Conservation (phyloP, 2,888 invertebrate genomes). For the Auanema freiburgensis region DNA sequence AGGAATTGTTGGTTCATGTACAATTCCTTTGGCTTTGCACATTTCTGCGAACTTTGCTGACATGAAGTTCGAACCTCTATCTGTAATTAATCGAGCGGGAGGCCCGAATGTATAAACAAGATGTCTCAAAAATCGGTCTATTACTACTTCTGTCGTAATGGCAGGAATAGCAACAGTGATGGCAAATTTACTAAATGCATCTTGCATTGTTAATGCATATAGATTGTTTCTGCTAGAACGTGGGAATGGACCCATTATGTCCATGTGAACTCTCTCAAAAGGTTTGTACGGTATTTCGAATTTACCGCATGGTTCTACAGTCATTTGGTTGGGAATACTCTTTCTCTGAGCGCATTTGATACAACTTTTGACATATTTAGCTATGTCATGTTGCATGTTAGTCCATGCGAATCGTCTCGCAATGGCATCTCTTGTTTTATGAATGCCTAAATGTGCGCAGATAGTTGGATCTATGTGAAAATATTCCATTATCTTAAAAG, state of each 20-base stretch:
- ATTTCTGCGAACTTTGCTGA: conserved; percentile 4
- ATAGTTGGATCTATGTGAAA: conserved; percentile 16
- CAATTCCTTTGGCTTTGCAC: background rate
- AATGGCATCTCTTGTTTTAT: conserved; percentile 12
- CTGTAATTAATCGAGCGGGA: conserved; percentile 18
- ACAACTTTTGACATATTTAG: conserved; percentile 10
- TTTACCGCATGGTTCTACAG: conserved; percentile 15
- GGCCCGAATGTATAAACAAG: conserved; percentile 17
- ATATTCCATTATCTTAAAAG: conserved; percentile 2
- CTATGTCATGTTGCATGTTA: conserved; percentile 13
- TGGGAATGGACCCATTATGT: conserved; percentile 27
- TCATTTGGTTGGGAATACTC: conserved; percentile 14
- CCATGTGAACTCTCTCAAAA: conserved; percentile 23
- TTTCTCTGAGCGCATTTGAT: conserved; percentile 15
- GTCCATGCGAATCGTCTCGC: conserved; percentile 18
- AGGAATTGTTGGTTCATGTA: background rate
- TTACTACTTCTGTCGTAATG: conserved; percentile 7
- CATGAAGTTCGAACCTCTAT: conserved; percentile 19
- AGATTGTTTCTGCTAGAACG: conserved; percentile 17
- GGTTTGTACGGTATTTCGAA: conserved; percentile 11
- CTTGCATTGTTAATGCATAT: conserved; percentile 15
- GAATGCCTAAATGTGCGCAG: conserved; percentile 21
- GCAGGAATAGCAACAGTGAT: conserved; percentile 14
- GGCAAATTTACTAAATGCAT: conserved; percentile 21
- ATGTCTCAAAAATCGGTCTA: conserved; percentile 5